Conservation (phyloP, 1,140 invertebrate species). For the Temnothorax longispinosus region DNA sequence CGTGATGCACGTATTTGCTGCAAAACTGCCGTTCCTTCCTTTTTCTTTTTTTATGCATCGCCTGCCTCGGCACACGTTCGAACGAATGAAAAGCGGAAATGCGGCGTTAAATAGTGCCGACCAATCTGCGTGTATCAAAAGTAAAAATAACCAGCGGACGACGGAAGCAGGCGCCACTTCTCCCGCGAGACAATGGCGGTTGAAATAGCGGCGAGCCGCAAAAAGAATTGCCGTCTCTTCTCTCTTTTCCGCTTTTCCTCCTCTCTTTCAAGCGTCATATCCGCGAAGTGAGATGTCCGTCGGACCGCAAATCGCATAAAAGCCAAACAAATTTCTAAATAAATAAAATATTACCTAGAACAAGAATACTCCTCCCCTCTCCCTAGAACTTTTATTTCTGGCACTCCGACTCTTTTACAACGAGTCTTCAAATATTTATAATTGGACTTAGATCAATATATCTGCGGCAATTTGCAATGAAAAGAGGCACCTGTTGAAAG, state of each 20-base stretch:
- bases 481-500: not conserved
- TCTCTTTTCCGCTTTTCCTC: slow-evolving; percentile 2
- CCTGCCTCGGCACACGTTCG: slow-evolving; percentile 22
- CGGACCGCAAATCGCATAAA: not conserved
- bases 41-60: not conserved
- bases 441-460: not conserved
- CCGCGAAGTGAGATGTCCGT: not conserved
- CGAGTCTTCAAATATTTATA: not conserved
- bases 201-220: slow-evolving; percentile 56
- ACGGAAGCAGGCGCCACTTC: slow-evolving; percentile 31
- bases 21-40: not conserved
- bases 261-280: too few species aligned
- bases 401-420: not conserved
- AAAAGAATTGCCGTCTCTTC: slow-evolving; percentile 69
- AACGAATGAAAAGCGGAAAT: slow-evolving; percentile 21
- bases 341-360: not conserved
- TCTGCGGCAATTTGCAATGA: not conserved
- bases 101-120: slow-evolving; percentile 27
- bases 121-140: slow-evolving; percentile 70
- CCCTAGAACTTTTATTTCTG: not conserved
- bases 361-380: not conserved
- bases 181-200: slow-evolving; percentile 62
- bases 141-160: slow-evolving; percentile 66
- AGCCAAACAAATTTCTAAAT: not conserved
- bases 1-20: not conserved